Conservation (phyloP, 2,797 vertebrate genomes). For the Fratercula arctica region DNA sequence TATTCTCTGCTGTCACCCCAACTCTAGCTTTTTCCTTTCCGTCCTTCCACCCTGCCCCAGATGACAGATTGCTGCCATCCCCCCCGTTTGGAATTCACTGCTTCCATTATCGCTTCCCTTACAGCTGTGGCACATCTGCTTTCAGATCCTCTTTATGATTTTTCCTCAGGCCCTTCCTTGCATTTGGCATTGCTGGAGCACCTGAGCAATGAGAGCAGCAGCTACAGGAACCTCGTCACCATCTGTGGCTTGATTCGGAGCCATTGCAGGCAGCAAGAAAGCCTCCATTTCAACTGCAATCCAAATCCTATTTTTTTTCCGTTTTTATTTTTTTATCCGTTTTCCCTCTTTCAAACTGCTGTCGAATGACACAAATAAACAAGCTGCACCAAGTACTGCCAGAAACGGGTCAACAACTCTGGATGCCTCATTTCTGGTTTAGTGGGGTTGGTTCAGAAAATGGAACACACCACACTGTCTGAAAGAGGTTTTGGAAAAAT, state of each 20-base stretch:
- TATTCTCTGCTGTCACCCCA: not conserved
- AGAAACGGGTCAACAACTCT: not conserved
- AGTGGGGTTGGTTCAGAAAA: not conserved
- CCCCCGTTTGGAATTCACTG: not conserved
- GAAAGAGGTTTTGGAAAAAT: not conserved
- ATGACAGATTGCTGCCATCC: not conserved
- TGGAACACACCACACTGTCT: not conserved
- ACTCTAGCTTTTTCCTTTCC: not conserved
- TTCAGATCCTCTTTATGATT: not conserved
- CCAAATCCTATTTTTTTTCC: not conserved
- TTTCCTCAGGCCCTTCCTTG: conserved; percentile 19
- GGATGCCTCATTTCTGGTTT: not conserved
- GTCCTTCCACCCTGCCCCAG: not conserved
- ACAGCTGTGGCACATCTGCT: conserved; percentile 56
- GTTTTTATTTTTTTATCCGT: too few relatives aligned
- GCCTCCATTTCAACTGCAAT: not conserved
- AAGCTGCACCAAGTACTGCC: not conserved
- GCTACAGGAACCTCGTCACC: not conserved
- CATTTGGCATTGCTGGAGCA: not conserved
- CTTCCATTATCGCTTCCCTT: conserved; percentile 7
- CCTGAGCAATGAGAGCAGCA: not conserved
- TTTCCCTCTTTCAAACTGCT: not conserved
- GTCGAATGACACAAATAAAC: not conserved
- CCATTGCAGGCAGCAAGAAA: not conserved
- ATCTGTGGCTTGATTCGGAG: conserved; percentile 1